A percentile compares a stretch with the other conserved stretches of the same genome.
These are phyloP conservation scores for Pheosia gnoma DNA, from an alignment of 2,888 invertebrate genomes.

Conservation along the genomic window DNA sequence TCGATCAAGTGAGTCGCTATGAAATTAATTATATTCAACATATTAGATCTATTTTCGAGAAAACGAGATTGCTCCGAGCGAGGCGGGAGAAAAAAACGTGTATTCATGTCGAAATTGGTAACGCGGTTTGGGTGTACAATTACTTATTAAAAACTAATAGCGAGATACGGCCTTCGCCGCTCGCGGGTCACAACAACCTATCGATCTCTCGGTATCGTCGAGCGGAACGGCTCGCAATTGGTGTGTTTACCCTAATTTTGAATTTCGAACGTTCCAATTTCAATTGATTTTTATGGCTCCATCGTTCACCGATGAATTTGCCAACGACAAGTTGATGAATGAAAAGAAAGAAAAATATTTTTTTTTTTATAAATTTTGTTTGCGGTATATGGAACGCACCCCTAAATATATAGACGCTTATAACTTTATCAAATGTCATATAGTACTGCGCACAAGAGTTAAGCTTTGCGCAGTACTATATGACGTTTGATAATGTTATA, in stretches of 20 bases:
- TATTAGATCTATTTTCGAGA: conserved; percentile 82
- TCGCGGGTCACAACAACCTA: conserved; percentile 46
- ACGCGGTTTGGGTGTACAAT: conserved; percentile 75
- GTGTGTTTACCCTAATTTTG: conserved; percentile 52
- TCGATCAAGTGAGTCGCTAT: conserved; percentile 74
- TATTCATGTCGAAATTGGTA: conserved; percentile 79
- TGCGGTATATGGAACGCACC: too few species aligned
- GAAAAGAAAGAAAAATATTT: too few species aligned
- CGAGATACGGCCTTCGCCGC: conserved; percentile 64
- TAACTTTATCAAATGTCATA: too few species aligned
- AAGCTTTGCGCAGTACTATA: too few species aligned
- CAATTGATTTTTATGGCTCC: conserved; percentile 5
- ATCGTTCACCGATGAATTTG: too few species aligned
- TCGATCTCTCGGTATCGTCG: conserved; percentile 50
- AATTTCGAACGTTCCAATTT: conserved; percentile 37
- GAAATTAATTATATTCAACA: conserved; percentile 81
- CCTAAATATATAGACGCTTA: too few species aligned
- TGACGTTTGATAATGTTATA: too few species aligned
- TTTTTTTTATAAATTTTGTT: too few species aligned
- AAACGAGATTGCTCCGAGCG: conserved; percentile 77
- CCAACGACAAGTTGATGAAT: too few species aligned
- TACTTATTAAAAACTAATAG: conserved; percentile 79
- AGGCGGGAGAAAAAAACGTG: conserved; percentile 62
- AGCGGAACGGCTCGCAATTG: conserved; percentile 49
- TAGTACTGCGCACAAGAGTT: too few species aligned